Conservation (phyloP, 2,797 vertebrate species). For the Aythya fuligula region DNA sequence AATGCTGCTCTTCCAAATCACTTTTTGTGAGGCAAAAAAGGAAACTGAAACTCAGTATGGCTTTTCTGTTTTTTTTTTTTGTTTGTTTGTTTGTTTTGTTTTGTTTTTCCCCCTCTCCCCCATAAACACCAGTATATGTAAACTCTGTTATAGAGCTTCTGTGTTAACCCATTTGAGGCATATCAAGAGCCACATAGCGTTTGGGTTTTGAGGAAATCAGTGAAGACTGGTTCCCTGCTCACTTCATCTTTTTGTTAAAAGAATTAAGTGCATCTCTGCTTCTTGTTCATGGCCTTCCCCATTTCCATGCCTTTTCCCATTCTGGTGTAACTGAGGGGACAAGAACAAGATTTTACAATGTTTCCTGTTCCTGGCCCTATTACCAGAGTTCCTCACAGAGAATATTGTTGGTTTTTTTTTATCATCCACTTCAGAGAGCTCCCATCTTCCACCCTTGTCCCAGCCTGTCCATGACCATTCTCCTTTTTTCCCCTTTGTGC, state of each 20-base stretch:
- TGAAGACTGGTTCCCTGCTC: background rate
- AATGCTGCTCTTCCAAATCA: background rate
- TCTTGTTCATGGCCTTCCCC: background rate
- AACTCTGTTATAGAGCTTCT: background rate
- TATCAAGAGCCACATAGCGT: background rate
- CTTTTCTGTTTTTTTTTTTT: background rate
- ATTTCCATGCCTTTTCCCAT: too few species aligned
- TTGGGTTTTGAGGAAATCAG: background rate
- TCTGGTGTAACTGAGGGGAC: background rate
- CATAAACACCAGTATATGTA: background rate
- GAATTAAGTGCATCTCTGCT: background rate
- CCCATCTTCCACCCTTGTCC: background rate
- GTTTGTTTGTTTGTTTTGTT: background rate
- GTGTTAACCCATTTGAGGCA: fast-evolving
- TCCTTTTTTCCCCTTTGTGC: background rate
- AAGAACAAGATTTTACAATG: background rate
- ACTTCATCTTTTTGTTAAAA: background rate
- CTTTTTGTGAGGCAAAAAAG: background rate
- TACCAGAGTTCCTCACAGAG: background rate
- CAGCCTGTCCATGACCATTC: background rate
- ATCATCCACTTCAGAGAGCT: background rate
- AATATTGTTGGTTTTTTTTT: background rate
- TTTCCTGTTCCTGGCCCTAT: background rate
- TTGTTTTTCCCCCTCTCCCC: background rate
- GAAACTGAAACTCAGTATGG: background rate